Base-by-base conservation (phyloP, 2,797 vertebrate species). In the Myotis daubentonii region DNA sequence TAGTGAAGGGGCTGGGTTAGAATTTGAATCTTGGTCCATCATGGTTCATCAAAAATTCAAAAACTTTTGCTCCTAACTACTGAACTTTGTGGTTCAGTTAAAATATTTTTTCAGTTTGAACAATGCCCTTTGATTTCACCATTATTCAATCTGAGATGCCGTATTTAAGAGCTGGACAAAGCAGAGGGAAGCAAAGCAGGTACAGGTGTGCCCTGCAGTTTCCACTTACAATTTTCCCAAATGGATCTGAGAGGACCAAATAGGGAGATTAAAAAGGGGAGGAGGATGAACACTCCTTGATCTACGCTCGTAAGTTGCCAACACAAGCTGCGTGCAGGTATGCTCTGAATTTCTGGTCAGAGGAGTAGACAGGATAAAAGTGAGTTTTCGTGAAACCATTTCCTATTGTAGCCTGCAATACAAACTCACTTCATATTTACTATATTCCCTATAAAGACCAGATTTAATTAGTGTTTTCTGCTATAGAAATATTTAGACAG, bases 401-500 rank as follows among this genome's bases (percentile, higher is more conserved):
- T 88, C 36, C 85, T 84, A 62, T 47, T 65, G 51, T 0, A 95
- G 95, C 36, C 86, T 83, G 85, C 89, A 95, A 91, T 41, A 96
- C 94, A 97, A 94, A 91, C 57, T 97, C 85, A 66, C 80, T 94
- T 71, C 81, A 80, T 76, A 95, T n/a, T 89, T 89, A 72, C 60
- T 81, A 30, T 30, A 38, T 70, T 83, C 47, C 49, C 93, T 96
- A 87, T 41, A 87, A 93, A 96, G 92, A 97, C 80, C 70, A 97
- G 90, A 94, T 93, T 91, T 94, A 84, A 75, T 81, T n/a, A 30
- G 71, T 49, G 41, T 88, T 93, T 80, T 96, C 66, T 94, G 75
- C 91, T 89, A 74, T 12, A 41, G 33, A 95, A 97, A 94, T 70
- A 55, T 94, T 98, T 87, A 89, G 89, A 94, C n/a, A 74, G 60